Conservation (phyloP, 2,113 vertebrate species). For the Tautogolabrus adspersus region DNA sequence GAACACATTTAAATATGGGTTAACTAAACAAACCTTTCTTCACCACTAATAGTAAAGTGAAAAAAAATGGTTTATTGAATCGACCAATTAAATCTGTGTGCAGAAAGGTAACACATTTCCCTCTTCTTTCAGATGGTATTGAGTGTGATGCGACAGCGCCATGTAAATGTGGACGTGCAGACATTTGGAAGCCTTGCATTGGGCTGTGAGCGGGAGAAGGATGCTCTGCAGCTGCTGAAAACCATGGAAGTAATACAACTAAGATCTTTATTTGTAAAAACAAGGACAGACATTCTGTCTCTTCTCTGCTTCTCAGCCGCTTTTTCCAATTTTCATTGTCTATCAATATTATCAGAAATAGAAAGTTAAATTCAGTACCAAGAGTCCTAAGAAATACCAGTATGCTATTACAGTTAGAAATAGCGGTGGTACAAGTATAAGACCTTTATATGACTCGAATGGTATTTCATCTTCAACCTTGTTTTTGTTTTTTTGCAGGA, state of each 20-base stretch:
- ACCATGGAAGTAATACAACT: conserved; percentile 89
- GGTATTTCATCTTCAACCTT: neutral
- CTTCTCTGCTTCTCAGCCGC: no score
- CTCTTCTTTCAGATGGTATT: conserved; percentile 77
- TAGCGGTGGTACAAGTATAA: neutral
- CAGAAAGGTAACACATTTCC: neutral
- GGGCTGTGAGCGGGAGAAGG: conserved; percentile 82
- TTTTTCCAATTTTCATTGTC: no score
- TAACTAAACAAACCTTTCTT: no score
- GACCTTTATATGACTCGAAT: neutral
- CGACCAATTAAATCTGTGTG: neutral
- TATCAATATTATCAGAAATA: no score
- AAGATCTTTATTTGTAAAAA: neutral
- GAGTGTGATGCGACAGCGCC: conserved; percentile 83
- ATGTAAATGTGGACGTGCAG: conserved; percentile 83
- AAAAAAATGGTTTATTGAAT: no score
- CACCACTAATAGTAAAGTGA: no score
- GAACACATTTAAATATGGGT: no score
- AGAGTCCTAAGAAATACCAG: no score
- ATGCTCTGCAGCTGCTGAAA: conserved; percentile 89
- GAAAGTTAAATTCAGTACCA: no score
- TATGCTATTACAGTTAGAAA: no score
- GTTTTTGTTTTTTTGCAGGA: conserved; percentile 75
- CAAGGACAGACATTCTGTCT: neutral
- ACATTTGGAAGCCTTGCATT: conserved; percentile 92